phyloP scores from a whole-genome alignment of 2,888 invertebrate species.

The Tinea trinotella region DNA sequence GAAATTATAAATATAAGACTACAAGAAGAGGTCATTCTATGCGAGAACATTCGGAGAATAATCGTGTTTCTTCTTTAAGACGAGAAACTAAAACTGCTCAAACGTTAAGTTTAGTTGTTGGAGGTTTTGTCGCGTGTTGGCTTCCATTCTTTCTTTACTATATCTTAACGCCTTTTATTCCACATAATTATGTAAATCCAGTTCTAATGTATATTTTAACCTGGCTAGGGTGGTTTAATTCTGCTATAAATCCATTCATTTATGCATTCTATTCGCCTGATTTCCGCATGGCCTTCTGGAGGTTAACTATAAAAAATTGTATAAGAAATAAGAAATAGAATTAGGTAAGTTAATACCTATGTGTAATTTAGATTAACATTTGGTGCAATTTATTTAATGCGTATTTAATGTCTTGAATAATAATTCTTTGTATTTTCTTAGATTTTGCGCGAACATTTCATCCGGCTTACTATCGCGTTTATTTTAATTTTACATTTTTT shows the following conservation, averaged over 20 bases:
- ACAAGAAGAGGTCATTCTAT: constrained; percentile 66
- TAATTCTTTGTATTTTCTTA: too few relatives aligned
- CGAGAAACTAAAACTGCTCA: constrained; percentile 91
- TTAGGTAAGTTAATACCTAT: too few relatives aligned
- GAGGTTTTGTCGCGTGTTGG: constrained; percentile 92
- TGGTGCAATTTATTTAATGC: too few relatives aligned
- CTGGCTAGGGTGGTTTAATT: constrained; percentile 93
- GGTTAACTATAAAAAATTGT: constrained; percentile 81
- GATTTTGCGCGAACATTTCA: too few relatives aligned
- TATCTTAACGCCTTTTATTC: constrained; percentile 83
- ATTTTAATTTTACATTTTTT: too few relatives aligned
- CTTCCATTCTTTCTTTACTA: constrained; percentile 90
- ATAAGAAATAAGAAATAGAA: too few relatives aligned
- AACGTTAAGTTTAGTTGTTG: constrained; percentile 88
- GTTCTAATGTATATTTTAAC: constrained; percentile 82
- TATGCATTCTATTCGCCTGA: constrained; percentile 92
- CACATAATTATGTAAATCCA: constrained; percentile 71
- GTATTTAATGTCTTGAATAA: too few relatives aligned
- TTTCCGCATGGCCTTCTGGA: constrained; percentile 89
- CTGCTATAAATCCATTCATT: constrained; percentile 91
- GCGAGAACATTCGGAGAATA: constrained; percentile 69
- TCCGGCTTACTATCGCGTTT: too few relatives aligned
- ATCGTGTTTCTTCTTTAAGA: constrained; percentile 78
- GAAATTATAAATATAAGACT: constrained; percentile 55
- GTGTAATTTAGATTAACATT: too few relatives aligned